These are phyloP conservation scores for Ceratina australensis DNA, from an alignment of 1,140 invertebrate genomes.

Conservation along the genomic window DNA sequence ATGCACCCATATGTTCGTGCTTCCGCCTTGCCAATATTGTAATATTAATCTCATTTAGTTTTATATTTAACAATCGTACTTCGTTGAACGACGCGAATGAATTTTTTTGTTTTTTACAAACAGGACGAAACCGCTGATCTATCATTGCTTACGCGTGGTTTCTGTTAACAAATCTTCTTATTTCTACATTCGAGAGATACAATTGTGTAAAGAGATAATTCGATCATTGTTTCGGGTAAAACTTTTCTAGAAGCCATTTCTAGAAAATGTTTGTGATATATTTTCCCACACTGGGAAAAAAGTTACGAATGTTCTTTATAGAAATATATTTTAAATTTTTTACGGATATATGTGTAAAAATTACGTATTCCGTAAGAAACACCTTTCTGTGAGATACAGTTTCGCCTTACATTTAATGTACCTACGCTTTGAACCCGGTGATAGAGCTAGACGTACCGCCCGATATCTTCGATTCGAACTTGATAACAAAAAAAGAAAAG, in stretches of 20 bases:
- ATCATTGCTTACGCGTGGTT: constrained; percentile 27
- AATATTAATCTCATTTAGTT: constrained; percentile 51
- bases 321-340: constrained; percentile 57
- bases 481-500: constrained; percentile 18
- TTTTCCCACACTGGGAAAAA: constrained; percentile 52
- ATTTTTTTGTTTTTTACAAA: constrained; percentile 33
- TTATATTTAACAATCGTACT: constrained; percentile 28
- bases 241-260: constrained; percentile 39
- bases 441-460: constrained; percentile 70
- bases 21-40: constrained; percentile 66
- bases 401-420: constrained; percentile 77
- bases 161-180: constrained; percentile 39
- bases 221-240: constrained; percentile 52
- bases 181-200: neutral
- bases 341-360: constrained; percentile 27
- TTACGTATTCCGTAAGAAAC: constrained; percentile 43
- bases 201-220: constrained; percentile 31
- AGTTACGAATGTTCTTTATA: constrained; percentile 62
- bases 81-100: neutral
- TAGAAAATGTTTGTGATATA: constrained; percentile 60
- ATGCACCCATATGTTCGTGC: constrained; percentile 64
- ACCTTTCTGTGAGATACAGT: constrained; percentile 69
- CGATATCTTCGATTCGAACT: constrained; percentile 62
- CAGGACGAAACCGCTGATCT: constrained; percentile 2
- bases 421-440: constrained; percentile 74